Conservation (phyloP, 2,113 vertebrate genomes). For the Conger conger region DNA sequence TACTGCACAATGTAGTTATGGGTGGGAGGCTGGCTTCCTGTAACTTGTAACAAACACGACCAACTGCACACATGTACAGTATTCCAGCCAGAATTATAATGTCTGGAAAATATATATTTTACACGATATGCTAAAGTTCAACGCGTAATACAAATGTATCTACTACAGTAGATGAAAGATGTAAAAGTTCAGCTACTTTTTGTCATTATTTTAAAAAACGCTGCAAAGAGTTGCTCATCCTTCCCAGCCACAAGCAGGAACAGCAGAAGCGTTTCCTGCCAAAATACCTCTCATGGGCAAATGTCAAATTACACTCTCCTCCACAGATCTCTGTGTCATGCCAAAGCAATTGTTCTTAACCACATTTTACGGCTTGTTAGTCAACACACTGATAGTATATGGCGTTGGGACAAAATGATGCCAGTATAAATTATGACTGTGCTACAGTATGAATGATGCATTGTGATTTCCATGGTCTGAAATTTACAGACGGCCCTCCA, state of each 20-base stretch:
- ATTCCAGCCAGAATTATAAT: conserved; percentile 1
- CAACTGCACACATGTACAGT: neutral
- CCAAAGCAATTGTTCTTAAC: conserved; percentile 24
- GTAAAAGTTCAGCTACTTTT: conserved; percentile 20
- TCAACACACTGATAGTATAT: conserved; percentile 36
- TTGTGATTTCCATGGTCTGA: conserved; percentile 40
- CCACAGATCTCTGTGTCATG: neutral
- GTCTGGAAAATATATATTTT: neutral
- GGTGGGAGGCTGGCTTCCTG: too few species aligned
- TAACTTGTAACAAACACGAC: too few species aligned
- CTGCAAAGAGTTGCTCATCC: neutral
- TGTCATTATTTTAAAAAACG: neutral
- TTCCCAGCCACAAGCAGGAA: neutral
- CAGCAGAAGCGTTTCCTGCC: neutral
- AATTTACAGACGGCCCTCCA: conserved; percentile 46
- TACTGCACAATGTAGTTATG: too few species aligned
- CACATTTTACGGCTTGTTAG: conserved; percentile 45
- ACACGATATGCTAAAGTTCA: too few species aligned
- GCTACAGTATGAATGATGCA: conserved; percentile 35
- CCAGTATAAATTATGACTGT: conserved; percentile 41
- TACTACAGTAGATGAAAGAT: neutral
- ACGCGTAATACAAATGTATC: neutral
- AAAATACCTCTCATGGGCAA: conserved; percentile 4
- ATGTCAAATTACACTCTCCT: too few species aligned
- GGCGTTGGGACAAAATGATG: conserved; percentile 31